These are phyloP conservation scores for Typhlomys cinereus DNA, from an alignment of 2,113 vertebrate genomes.

Conservation along the genomic window DNA sequence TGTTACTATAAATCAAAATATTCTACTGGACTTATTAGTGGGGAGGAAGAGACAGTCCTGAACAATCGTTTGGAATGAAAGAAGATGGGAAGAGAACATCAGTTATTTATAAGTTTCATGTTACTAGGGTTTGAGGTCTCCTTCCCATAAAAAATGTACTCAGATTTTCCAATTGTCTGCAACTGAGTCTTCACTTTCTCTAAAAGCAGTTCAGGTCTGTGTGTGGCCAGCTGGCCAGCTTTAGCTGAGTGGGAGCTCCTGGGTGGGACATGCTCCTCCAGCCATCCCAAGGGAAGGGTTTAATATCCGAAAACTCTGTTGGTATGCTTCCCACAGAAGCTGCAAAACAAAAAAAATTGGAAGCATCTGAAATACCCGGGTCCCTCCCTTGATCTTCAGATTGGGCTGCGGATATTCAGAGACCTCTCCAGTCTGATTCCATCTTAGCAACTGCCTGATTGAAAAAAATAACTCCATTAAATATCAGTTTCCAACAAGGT, in stretches of 20 bases:
- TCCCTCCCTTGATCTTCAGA: not conserved
- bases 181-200: not conserved
- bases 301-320: not conserved
- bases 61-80: not conserved
- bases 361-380: not conserved
- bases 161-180: not conserved
- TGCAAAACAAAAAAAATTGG: not conserved
- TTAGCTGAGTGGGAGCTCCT: not conserved
- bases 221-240: slow-evolving; percentile 15
- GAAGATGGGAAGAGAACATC: not conserved
- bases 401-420: not conserved
- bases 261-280: not conserved
- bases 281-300: not conserved
- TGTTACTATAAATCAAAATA: not conserved
- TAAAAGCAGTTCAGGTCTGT: not conserved
- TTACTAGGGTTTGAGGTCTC: not conserved
- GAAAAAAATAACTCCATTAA: not conserved
- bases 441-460: not conserved
- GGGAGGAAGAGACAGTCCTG: not conserved
- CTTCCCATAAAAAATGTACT: slow-evolving; percentile 45
- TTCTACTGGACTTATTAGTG: not conserved
- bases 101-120: not conserved
- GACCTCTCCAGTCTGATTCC: not conserved
- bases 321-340: not conserved
- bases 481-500: not conserved